Base-by-base conservation (phyloP, 1,140 invertebrate species). In the Trachymyrmex septentrionalis region DNA sequence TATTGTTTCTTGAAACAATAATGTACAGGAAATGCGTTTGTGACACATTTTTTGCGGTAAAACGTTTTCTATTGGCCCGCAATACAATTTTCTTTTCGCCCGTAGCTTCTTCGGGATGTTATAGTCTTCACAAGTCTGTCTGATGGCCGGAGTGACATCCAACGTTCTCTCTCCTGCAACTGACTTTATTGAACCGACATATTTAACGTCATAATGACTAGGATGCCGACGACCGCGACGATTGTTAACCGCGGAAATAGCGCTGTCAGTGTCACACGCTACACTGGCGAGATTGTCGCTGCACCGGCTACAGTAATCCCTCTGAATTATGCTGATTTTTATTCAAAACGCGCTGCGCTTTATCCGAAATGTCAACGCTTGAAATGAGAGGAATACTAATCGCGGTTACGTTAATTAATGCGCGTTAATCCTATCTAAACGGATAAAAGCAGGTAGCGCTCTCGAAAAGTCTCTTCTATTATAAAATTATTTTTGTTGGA, bases 241-340 rank as follows among this genome's bases (percentile, higher is more conserved):
- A 89, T 90, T 88, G 87, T 77, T 73, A 77, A 59, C 57, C 85
- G 57, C 87, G 87, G 76, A 88, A 89, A 90, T 90, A 61, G 87
- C 85, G 85, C 71, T 89, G 81, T 88, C 88, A 73, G 72, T 77
- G 87, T 89, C 88, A 86, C 84, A 55, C 19, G 57, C 85, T 63
- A 50, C 80, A n/a, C 66, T 34, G 24, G 19, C 27, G n/a, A 48
- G n/a, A 48, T 69, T 67, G 59, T n/a, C 24, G 50, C 55, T 57
- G 55, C 16, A 57, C 48, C 50, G 16, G 66, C 21, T 57, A 44
- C 34, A 72, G n/a, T 10, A 72, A 55, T 27, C n/a, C 48, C 48
- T 14, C 30, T 27, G 64, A 48, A 71, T 27, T 71, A 48, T 71
- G 66, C 48, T 81, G 66, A 71, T 81, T 81, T 81, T 81, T 81